Evolutionary conservation across 2,888 invertebrate genomes (phyloP).

Genomic region (Ennomos fuscantarius): DNA sequence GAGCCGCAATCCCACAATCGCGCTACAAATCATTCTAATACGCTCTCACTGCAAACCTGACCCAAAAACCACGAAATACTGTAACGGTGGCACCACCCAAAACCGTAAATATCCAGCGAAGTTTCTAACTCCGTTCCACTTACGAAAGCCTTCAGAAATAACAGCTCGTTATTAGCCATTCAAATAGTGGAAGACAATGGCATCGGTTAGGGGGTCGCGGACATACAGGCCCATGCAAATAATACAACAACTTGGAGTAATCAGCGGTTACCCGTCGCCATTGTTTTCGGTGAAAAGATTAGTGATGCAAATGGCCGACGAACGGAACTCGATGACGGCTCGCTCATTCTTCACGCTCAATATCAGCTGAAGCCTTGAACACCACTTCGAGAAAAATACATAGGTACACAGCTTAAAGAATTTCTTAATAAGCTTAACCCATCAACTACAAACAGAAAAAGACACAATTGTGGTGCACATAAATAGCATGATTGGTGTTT

Average conservation of each 20-base stretch:
- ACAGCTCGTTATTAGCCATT: conserved; percentile 72
- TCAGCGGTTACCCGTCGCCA: conserved; percentile 54
- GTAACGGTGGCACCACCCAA: conserved; percentile 49
- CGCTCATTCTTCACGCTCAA: conserved; percentile 31
- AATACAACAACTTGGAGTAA: conserved; percentile 54
- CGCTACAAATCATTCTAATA: conserved; percentile 33
- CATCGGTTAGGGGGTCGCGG: conserved; percentile 67
- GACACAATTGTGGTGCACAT: conserved; percentile 34
- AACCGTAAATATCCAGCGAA: conserved; percentile 54
- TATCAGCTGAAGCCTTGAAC: conserved; percentile 10
- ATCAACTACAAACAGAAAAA: conserved; percentile 31
- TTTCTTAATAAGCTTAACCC: conserved; percentile 2
- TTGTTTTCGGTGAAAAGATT: conserved; percentile 67
- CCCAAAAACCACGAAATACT: conserved; percentile 49
- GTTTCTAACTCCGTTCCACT: conserved; percentile 73
- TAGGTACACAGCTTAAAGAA: neutral
- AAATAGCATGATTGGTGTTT: conserved; percentile 50
- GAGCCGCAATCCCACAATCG: conserved; percentile 31
- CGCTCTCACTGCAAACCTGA: conserved; percentile 37
- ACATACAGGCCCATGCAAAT: conserved; percentile 70
- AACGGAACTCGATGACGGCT: conserved; percentile 37
- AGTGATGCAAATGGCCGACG: conserved; percentile 49
- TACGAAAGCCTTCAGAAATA: conserved; percentile 67
- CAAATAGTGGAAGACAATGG: conserved; percentile 74
- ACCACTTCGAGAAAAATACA: conserved; percentile 2